A percentile compares a stretch with the other conserved stretches of the same genome.
Conservation (phyloP, 2,888 invertebrate species). For the Himalopsyche tibetana region DNA sequence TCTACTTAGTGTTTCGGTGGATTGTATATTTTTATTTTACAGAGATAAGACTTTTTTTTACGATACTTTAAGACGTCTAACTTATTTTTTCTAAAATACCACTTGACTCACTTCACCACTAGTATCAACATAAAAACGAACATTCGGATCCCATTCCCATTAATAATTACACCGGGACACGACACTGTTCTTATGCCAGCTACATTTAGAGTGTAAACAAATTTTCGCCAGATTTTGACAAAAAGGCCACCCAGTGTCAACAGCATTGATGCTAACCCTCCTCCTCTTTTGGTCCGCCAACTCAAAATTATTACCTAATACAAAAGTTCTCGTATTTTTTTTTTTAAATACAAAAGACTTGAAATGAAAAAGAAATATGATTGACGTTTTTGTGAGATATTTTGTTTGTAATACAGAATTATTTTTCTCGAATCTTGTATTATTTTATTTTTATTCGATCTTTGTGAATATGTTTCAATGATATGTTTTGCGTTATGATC, state of each 20-base stretch:
- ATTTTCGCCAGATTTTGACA: constrained; percentile 7
- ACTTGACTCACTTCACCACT: no score
- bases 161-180: neutral
- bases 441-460: neutral
- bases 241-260: neutral
- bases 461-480: no score
- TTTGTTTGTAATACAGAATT: neutral
- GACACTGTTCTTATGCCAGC: neutral
- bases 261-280: neutral
- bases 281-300: neutral
- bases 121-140: no score
- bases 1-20: no score
- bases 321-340: neutral
- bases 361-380: no score
- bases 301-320: neutral
- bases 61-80: no score
- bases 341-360: neutral
- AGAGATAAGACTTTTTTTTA: no score
- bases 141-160: no score
- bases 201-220: constrained; percentile 12
- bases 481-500: no score
- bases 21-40: no score
- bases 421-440: neutral
- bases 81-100: no score
- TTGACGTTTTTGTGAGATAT: neutral